These are phyloP conservation scores for Lutjanus argentimaculatus DNA, from an alignment of 2,797 vertebrate species.

Conservation along the genomic window DNA sequence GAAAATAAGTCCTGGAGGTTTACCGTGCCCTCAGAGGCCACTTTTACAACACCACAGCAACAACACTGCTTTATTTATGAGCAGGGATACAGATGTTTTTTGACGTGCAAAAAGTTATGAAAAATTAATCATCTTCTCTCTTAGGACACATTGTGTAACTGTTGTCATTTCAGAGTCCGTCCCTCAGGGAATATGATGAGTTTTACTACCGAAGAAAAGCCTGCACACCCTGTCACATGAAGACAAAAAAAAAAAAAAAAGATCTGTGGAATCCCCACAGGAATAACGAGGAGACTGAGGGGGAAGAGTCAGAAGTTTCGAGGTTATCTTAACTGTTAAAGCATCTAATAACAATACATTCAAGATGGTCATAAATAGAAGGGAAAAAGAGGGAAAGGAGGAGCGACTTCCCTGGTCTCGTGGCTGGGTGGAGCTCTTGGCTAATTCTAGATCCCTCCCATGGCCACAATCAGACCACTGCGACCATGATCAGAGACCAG, in stretches of 20 bases:
- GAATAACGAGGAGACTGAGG: not conserved
- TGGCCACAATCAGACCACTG: conserved; percentile 40
- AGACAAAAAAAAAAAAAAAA: conserved; percentile 31
- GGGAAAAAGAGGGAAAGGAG: conserved; percentile 11
- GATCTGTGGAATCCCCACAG: not conserved
- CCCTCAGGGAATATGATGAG: conserved; percentile 19
- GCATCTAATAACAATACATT: not conserved
- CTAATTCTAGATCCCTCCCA: conserved; percentile 57
- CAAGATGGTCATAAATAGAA: conserved; percentile 7
- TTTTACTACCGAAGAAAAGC: conserved; percentile 16
- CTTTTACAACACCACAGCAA: conserved; percentile 36
- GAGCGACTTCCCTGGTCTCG: conserved; percentile 24
- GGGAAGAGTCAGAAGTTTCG: not conserved
- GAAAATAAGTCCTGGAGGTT: conserved; percentile 44
- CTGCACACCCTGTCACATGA: not conserved
- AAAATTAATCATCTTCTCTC: conserved; percentile 37
- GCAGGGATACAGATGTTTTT: conserved; percentile 23
- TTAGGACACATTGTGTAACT: conserved; percentile 27
- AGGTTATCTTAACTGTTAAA: not conserved
- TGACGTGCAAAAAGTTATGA: conserved; percentile 19
- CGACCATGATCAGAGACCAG: conserved; percentile 32
- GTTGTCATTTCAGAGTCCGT: conserved; percentile 8
- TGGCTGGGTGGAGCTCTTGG: conserved; percentile 63
- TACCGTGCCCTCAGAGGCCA: conserved; percentile 33
- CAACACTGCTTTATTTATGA: conserved; percentile 25